Percentiles rank a stretch among this genome's conserved stretches.
Evolutionary conservation across 2,888 invertebrate species (phyloP).

Genomic region (Stenotaenia linearis): DNA sequence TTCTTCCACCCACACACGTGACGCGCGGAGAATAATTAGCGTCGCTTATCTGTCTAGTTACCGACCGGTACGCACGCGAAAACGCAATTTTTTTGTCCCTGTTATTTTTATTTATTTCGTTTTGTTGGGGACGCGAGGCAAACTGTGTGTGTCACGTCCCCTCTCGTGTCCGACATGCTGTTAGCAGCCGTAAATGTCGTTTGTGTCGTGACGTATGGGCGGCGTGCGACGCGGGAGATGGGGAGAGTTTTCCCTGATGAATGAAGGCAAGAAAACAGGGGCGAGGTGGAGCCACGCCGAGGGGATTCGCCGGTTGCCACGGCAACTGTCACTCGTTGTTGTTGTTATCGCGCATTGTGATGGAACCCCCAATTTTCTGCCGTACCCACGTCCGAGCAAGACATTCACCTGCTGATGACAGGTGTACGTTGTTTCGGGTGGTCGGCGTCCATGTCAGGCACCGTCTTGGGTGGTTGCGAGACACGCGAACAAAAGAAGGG

Average conservation of each 20-base stretch:
- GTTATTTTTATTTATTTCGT: background rate
- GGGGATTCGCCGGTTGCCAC: background rate
- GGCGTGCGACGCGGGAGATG: background rate
- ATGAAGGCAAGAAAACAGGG: background rate
- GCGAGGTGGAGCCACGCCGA: background rate
- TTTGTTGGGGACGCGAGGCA: background rate
- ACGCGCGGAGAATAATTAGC: background rate
- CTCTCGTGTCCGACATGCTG: conserved; percentile 1
- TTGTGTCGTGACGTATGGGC: background rate
- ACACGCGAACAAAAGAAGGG: conserved; percentile 1
- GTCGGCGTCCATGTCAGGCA: background rate
- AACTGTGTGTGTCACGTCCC: background rate
- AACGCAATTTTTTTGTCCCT: background rate
- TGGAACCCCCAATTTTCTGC: background rate
- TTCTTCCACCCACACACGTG: background rate
- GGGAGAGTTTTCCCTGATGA: background rate
- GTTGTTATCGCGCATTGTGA: background rate
- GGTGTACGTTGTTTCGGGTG: background rate
- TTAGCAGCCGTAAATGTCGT: conserved; percentile 5
- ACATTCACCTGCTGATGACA: background rate
- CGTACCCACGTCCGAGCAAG: background rate
- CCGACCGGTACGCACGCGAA: too few species aligned
- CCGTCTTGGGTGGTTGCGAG: background rate
- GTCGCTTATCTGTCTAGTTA: background rate
- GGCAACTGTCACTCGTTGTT: background rate